Percentiles rank a stretch among this genome's conserved stretches.
These are phyloP conservation scores for Cerceris rybyensis DNA, from an alignment of 2,888 invertebrate genomes.

Conservation along the genomic window DNA sequence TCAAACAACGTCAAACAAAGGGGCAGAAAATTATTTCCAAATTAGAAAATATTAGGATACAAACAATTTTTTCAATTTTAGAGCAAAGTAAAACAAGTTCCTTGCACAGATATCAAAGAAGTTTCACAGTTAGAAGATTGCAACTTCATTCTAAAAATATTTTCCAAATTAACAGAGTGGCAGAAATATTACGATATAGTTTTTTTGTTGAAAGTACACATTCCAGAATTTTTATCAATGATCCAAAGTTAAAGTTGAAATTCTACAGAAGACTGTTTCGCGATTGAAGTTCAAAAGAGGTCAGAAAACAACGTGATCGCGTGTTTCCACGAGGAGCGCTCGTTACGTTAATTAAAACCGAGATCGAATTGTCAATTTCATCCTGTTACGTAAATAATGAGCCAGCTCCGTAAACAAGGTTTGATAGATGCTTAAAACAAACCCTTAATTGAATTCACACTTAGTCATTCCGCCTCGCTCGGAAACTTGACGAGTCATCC, in stretches of 20 bases:
- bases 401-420: slow-evolving; percentile 77
- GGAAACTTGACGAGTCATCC: slow-evolving; percentile 77
- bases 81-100: no score
- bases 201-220: no score
- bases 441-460: slow-evolving; percentile 81
- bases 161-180: no score
- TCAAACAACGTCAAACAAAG: no score
- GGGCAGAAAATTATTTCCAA: no score
- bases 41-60: no score
- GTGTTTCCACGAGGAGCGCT: slow-evolving; percentile 2
- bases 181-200: no score
- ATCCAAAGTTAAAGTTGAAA: neutral
- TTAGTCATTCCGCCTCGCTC: slow-evolving; percentile 76
- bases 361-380: slow-evolving; percentile 73
- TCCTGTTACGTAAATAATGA: slow-evolving; percentile 78
- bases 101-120: no score
- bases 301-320: neutral
- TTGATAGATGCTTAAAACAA: slow-evolving; percentile 79
- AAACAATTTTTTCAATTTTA: no score
- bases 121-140: no score
- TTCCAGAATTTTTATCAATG: no score
- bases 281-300: neutral
- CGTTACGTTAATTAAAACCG: slow-evolving; percentile 50
- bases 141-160: no score
- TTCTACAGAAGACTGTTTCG: neutral